A percentile compares a stretch with the other conserved stretches of the same genome.
phyloP scores from a whole-genome alignment of 2,113 vertebrate species.

The Ictalurus furcatus region DNA sequence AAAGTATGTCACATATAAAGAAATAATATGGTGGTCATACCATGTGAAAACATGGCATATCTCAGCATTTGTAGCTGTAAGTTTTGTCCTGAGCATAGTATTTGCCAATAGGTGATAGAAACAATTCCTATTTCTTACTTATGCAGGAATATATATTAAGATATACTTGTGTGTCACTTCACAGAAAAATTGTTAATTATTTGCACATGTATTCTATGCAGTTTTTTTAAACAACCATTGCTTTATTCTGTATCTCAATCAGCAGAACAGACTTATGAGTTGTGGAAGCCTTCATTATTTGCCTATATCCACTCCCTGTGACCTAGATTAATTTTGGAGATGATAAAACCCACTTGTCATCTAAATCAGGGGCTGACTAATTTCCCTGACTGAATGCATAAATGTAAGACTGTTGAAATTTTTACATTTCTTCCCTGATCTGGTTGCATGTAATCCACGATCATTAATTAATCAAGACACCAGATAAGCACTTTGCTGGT shows the following conservation, averaged over 20 bases:
- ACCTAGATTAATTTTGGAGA: slow-evolving; percentile 15
- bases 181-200: neutral
- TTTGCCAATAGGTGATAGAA: neutral
- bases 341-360: neutral
- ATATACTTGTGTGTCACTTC: neutral
- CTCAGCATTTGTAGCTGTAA: neutral
- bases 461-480: slow-evolving; percentile 30
- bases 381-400: slow-evolving; percentile 21
- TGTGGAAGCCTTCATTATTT: slow-evolving; percentile 13
- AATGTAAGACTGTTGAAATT: slow-evolving; percentile 8
- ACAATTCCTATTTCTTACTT: neutral
- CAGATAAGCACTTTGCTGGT: slow-evolving; percentile 11
- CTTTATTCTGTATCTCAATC: slow-evolving; percentile 4
- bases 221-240: neutral
- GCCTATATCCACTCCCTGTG: neutral
- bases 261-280: neutral
- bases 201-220: neutral
- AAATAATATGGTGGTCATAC: neutral
- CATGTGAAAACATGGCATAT: neutral
- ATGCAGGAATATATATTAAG: neutral
- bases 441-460: neutral
- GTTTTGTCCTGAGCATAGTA: neutral
- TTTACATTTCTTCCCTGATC: slow-evolving; percentile 2
- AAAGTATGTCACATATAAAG: neutral
- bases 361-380: slow-evolving; percentile 15